Base-by-base conservation (phyloP, 2,888 invertebrate genomes). In the Agrochola macilenta region DNA sequence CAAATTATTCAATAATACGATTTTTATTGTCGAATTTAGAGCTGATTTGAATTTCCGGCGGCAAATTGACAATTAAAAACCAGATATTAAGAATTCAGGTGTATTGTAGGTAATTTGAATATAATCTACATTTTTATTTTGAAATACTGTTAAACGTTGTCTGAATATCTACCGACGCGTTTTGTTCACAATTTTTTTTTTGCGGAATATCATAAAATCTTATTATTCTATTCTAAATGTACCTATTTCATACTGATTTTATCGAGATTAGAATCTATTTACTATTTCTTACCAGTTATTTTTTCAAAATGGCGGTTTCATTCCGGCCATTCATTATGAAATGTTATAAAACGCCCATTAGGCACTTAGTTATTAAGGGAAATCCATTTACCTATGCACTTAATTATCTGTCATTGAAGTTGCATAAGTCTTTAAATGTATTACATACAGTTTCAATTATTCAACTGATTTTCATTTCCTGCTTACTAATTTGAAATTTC, bases 31-130 rank as follows among this genome's bases (percentile, higher is more conserved):
- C 74, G 35, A 78, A 74, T 78, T 79, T 73, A 52, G 63, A 60
- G 17, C 43, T 78, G 68, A 78, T 81, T 83, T 76, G 63, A 78
- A 81, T 80, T 74, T 85, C 87, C 85, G 87, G 69, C 81, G 87
- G 76, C 57, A 76, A 76, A 82, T 82, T 81, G 69, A 79, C 71
- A 71, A 69, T 86, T 84, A 86, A 66, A 58, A 82, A 74, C 75
- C 57, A 57, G 68, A 79, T 65, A 61, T 57, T 30, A 72, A 57
- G 8, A 81, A 76, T 79, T 57, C 17, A 70, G 74, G 43, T 66
- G 69, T 85, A 69, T n/a, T n/a, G n/a, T n/a, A 23, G 60, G 52
- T 46, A n/a, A 77, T 72, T 39, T 70, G 2, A 61, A 68, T 76
- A 26, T 49, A 65, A 74, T 79, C 46, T 64, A 60, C 35, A 58